Base-by-base conservation (phyloP, 2,888 invertebrate species). In the Carpatolechia fugitivella region DNA sequence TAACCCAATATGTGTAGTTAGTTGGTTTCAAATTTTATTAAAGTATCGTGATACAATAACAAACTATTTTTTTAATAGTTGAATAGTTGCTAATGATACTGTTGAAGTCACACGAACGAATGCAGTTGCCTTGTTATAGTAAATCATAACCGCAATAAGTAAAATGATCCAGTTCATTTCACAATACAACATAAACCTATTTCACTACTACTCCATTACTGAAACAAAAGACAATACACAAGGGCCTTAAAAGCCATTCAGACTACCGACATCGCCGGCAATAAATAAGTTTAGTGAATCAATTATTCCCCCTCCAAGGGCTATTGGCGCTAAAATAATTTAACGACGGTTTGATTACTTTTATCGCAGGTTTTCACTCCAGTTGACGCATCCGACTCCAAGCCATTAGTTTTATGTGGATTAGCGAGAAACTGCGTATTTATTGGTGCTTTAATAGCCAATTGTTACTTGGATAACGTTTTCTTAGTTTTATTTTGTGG, bases 261-360 rank as follows among this genome's bases (percentile, higher is more conserved):
- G 40, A 18, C 40, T 24, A 20, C 40, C 40, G 20, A 16, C 40
- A 24, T 24, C 6, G 14, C 40, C 18, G 40, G n/a, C 38, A 54
- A 55, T 49, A 55, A 54, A 56, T 51, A 56, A 57, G 59, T 60
- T 44, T 59, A 58, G 60, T 60, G 44, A 59, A 59, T 58, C 55
- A 58, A 60, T 61, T 64, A 62, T 66, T 68, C 65, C 64, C 24
- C 47, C 46, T 78, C 78, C 78, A 70, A 71, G 69, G 31, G 31
- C 52, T 30, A 52, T 52, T 36, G 72, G 70, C 74, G 78, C 78
- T 86, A 82, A 85, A 87, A 83, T 84, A 85, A 85, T 87, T 85
- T 88, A 88, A 90, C 81, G 87, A 83, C 82, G 80, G 74, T 89
- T 88, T 88, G 85, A 89, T 88, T 85, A 88, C 85, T 88, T 88